Percentiles rank a stretch among this genome's conserved stretches.
Conservation (phyloP, 1,140 invertebrate species). For the Tetragnatha versicolor region DNA sequence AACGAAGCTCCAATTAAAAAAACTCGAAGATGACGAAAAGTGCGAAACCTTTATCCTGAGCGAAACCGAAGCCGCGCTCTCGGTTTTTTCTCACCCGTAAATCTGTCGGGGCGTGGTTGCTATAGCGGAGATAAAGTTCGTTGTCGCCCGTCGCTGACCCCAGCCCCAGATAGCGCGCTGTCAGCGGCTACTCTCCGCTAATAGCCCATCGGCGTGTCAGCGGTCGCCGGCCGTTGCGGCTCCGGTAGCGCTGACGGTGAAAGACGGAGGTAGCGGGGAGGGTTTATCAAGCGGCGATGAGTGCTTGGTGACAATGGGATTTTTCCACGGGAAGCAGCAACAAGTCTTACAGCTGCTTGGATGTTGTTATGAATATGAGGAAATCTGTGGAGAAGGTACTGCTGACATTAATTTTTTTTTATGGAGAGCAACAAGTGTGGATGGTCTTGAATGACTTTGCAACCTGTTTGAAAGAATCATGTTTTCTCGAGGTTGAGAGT, state of each 20-base stretch:
- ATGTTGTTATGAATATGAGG: conserved; percentile 2
- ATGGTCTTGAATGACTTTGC: too few relatives aligned
- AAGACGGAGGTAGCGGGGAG: not conserved
- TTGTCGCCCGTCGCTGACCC: conserved; percentile 27
- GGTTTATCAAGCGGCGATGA: not conserved
- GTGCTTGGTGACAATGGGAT: too few relatives aligned
- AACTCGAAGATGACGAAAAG: not conserved
- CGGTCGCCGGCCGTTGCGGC: not conserved
- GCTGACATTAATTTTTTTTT: too few relatives aligned
- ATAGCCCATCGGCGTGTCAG: conserved; percentile 36
- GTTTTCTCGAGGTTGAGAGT: too few relatives aligned
- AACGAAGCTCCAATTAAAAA: not conserved
- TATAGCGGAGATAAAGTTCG: conserved; percentile 38
- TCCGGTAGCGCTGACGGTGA: not conserved
- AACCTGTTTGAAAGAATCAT: too few relatives aligned
- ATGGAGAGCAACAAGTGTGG: too few relatives aligned
- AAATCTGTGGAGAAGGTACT: not conserved
- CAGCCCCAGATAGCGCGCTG: not conserved
- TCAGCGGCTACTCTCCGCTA: conserved; percentile 23
- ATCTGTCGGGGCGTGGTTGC: conserved; percentile 39
- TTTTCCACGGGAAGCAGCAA: not conserved
- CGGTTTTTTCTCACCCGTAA: conserved; percentile 42
- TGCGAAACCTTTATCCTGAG: not conserved
- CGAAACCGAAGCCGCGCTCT: not conserved
- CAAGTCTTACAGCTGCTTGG: not conserved